phyloP scores from a whole-genome alignment of 2,113 vertebrate genomes.

The Corythornis vintsioides region DNA sequence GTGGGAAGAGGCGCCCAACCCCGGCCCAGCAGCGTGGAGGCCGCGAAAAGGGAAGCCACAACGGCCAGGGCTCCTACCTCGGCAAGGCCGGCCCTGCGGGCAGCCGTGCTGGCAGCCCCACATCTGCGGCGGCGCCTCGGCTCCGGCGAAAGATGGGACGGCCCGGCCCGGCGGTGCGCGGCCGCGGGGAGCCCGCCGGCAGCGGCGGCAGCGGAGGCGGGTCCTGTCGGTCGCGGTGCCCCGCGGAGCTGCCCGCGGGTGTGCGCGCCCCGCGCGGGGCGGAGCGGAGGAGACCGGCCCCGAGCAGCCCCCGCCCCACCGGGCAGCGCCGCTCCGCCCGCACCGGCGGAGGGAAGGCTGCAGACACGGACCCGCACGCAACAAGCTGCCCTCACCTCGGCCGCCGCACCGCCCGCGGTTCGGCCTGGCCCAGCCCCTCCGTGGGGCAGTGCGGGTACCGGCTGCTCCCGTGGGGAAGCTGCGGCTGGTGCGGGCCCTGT shows the following conservation, averaged over 20 bases:
- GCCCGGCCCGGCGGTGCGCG: not conserved
- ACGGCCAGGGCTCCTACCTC: conserved; percentile 22
- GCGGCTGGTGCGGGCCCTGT: not conserved
- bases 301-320: not conserved
- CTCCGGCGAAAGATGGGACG: not conserved
- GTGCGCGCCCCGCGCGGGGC: not conserved
- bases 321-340: not conserved
- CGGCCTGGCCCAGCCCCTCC: no score
- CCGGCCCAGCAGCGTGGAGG: not conserved
- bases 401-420: not conserved
- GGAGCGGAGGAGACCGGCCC: not conserved
- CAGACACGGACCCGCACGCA: not conserved
- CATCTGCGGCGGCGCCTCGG: not conserved
- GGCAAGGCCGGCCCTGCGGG: conserved; percentile 35
- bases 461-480: not conserved
- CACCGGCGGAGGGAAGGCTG: not conserved
- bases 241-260: not conserved
- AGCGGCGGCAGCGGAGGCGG: not conserved
- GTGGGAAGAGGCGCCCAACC: not conserved
- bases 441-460: no score
- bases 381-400: not conserved
- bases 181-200: not conserved
- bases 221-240: not conserved
- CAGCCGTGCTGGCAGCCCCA: conserved; percentile 6
- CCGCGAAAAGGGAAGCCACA: not conserved